phyloP scores from a whole-genome alignment of 2,888 invertebrate genomes.

The Deladenus siricidicola region DNA sequence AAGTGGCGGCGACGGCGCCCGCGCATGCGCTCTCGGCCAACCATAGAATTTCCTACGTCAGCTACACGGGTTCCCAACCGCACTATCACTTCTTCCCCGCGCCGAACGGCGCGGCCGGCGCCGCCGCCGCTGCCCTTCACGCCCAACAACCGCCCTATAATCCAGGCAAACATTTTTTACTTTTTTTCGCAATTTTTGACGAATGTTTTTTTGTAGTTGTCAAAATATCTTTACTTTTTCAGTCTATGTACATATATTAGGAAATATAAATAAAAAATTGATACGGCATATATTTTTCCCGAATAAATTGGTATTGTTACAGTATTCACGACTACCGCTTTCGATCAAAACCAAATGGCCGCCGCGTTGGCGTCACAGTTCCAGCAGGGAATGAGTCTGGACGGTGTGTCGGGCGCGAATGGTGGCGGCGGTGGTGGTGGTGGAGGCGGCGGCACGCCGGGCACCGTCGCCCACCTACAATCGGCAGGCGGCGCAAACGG shows the following conservation, averaged over 20 bases:
- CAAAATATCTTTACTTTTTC: no score
- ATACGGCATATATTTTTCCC: not conserved
- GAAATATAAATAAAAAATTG: no score
- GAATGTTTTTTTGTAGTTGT: not conserved
- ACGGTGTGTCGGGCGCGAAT: not conserved
- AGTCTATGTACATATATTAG: not conserved
- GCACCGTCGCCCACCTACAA: not conserved
- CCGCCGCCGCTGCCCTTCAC: no score
- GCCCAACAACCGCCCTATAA: no score
- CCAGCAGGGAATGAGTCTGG: not conserved
- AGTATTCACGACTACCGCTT: not conserved
- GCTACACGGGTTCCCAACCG: slow-evolving; percentile 7
- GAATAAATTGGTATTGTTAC: not conserved
- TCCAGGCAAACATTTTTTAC: no score
- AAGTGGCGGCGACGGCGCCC: not conserved
- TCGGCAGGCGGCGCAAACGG: not conserved
- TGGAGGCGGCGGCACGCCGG: not conserved
- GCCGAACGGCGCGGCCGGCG: no score
- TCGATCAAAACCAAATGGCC: not conserved
- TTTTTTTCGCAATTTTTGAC: not conserved
- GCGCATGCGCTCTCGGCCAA: not conserved
- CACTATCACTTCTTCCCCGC: slow-evolving; percentile 5
- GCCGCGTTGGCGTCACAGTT: slow-evolving; percentile 2
- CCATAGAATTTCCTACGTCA: slow-evolving; percentile 4
- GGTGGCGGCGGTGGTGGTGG: no score